A percentile compares a stretch with the other conserved stretches of the same genome.
These are phyloP conservation scores for Isotomurus palustris DNA, from an alignment of 2,888 invertebrate species.

Conservation along the genomic window DNA sequence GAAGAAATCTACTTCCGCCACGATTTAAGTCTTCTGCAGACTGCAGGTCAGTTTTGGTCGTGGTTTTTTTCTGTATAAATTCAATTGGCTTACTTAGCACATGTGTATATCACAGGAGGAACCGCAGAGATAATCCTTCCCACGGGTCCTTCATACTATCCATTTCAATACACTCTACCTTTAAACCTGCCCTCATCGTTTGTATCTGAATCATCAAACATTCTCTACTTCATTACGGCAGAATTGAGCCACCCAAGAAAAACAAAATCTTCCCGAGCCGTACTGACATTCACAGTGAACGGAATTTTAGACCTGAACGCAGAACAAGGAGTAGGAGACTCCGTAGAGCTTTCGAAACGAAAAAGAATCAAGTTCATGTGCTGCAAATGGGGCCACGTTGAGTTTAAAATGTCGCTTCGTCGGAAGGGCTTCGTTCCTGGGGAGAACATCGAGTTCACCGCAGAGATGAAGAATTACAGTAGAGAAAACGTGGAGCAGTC, in stretches of 20 bases:
- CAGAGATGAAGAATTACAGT: slow-evolving; percentile 20
- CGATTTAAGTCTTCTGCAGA: no score
- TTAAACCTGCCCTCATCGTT: slow-evolving; percentile 73
- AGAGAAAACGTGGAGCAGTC: slow-evolving; percentile 12
- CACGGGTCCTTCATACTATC: slow-evolving; percentile 67
- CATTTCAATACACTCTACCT: slow-evolving; percentile 70
- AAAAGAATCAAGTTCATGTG: slow-evolving; percentile 17
- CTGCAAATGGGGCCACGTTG: slow-evolving; percentile 21
- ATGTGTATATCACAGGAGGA: no score
- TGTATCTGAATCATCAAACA: slow-evolving; percentile 66
- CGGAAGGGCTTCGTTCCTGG: slow-evolving; percentile 25
- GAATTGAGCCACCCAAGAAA: slow-evolving; percentile 75
- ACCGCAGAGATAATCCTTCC: no score
- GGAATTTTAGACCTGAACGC: slow-evolving; percentile 27
- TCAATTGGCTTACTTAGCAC: no score
- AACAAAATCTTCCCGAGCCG: slow-evolving; percentile 9
- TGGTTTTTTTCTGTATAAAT: no score
- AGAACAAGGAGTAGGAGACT: not conserved
- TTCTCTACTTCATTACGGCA: slow-evolving; percentile 77
- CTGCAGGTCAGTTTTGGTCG: no score
- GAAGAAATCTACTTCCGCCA: no score
- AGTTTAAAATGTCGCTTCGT: slow-evolving; percentile 5
- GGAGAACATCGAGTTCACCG: slow-evolving; percentile 12
- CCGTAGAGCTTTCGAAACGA: slow-evolving; percentile 9
- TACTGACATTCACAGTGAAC: slow-evolving; percentile 24